These are phyloP conservation scores for Micromesistius poutassou DNA, from an alignment of 2,797 vertebrate genomes.

Conservation along the genomic window DNA sequence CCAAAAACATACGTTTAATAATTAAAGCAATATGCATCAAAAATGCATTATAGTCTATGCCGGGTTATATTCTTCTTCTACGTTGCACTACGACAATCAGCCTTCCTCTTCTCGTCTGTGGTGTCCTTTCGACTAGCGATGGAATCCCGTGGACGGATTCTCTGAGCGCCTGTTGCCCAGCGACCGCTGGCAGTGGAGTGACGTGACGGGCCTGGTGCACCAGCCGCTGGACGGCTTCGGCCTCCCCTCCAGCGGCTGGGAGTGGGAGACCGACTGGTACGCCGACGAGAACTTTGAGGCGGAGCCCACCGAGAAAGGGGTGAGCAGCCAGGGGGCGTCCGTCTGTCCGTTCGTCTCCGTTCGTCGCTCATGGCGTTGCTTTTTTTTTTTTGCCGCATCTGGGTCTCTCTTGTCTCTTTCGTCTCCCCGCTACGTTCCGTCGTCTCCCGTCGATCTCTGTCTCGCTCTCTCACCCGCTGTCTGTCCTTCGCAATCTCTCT, in stretches of 20 bases:
- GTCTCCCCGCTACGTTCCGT: background rate
- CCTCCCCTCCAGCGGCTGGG: constrained; percentile 88
- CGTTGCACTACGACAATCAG: background rate
- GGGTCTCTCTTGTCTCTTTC: background rate
- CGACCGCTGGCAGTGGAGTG: constrained; percentile 98
- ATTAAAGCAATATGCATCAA: background rate
- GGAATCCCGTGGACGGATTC: constrained; percentile 96
- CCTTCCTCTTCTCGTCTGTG: background rate
- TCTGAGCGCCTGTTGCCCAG: constrained; percentile 90
- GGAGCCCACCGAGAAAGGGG: constrained; percentile 92
- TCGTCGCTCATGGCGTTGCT: background rate
- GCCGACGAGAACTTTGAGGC: constrained; percentile 94
- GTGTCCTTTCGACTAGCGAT: constrained; percentile 75
- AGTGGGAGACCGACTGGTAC: constrained; percentile 97
- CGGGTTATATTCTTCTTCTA: background rate
- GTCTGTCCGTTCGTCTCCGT: background rate
- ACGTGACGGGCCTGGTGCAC: constrained; percentile 87
- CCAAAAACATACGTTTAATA: background rate
- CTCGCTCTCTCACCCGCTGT: too few species aligned
- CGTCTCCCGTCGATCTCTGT: too few species aligned
- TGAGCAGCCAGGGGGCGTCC: constrained; percentile 61
- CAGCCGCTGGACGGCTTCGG: constrained; percentile 80
- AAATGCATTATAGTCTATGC: background rate
- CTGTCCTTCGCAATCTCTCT: too few species aligned
- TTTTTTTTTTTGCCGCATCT: background rate